Percentiles rank a stretch among this genome's conserved stretches.
These are phyloP conservation scores for Xylota sylvarum DNA, from an alignment of 2,888 invertebrate genomes.

Conservation along the genomic window DNA sequence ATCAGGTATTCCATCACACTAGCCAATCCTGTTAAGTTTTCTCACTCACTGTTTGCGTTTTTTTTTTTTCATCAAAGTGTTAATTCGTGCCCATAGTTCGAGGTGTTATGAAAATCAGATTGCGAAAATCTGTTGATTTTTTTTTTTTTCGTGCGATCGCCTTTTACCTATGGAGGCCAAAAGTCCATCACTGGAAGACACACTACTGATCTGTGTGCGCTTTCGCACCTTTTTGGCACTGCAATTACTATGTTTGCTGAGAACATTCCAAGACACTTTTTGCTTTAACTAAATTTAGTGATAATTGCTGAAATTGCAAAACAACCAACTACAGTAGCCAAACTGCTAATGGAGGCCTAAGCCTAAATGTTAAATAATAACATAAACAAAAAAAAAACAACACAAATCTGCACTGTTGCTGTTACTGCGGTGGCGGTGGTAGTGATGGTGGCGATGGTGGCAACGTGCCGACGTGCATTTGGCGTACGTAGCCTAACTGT, in stretches of 20 bases:
- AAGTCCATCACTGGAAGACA: constrained; percentile 72
- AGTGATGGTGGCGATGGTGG: constrained; percentile 27
- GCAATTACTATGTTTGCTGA: constrained; percentile 62
- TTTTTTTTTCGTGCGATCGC: constrained; percentile 55
- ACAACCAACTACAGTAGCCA: constrained; percentile 52
- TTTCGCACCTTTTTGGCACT: constrained; percentile 72
- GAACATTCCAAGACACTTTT: constrained; percentile 67
- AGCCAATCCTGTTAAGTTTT: constrained; percentile 9
- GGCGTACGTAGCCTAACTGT: constrained; percentile 32
- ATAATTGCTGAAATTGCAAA: constrained; percentile 71
- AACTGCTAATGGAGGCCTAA: constrained; percentile 55
- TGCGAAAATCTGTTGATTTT: constrained; percentile 69
- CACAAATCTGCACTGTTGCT: constrained; percentile 9
- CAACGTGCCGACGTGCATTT: constrained; percentile 52
- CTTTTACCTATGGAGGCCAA: constrained; percentile 61
- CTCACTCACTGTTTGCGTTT: constrained; percentile 32
- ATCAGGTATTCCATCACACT: constrained; percentile 33
- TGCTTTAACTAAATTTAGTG: constrained; percentile 60
- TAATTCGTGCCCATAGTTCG: constrained; percentile 73
- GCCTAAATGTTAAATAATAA: constrained; percentile 72
- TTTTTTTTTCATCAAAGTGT: constrained; percentile 41
- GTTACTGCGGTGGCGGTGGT: constrained; percentile 4
- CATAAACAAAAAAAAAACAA: constrained; percentile 39
- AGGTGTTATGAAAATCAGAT: constrained; percentile 72
- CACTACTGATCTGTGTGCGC: constrained; percentile 46